Base-by-base conservation (phyloP, 2,113 vertebrate species). In the human region DNA sequence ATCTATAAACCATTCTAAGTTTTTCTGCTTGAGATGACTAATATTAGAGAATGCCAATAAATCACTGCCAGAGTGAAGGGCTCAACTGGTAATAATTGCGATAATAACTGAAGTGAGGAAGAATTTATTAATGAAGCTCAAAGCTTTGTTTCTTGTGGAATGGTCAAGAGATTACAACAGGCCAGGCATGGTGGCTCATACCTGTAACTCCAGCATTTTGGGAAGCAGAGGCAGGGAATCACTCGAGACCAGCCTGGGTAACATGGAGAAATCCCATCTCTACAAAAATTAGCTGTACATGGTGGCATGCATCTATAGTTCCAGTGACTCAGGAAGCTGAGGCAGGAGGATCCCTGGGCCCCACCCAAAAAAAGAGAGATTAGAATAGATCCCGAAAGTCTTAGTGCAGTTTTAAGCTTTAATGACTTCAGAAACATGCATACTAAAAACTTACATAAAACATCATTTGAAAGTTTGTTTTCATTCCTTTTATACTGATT, bases 1-100 rank as follows among this genome's bases (percentile, higher is more conserved):
- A 52, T 1, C 3, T 32, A 78, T 61, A 87, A 94, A 43, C 43
- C 6, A 89, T 40, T 84, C n/a, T 82, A 32, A 72, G 13, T 22
- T 72, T 96, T 96, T 79, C 73, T 95, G 13, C 52, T 78, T 73
- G n/a, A 81, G 66, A 94, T 83, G 43, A 55, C 5, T 75, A 66
- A 25, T 35, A 43, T 50, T 89, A 75, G n/a, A 95, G 12, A 92
- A 92, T 70, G 64, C 22, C 61, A 35, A 52, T 70, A 87, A 93
- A 84, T 48, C n/a, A 43, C 1, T 32, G 55, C 8, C 20, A 90
- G 59, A 79, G 59, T 9, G 64, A 96, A 85, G 87, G 9, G 5
- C 23, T 73, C 25, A 16, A 35, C 4, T 89, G 64, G 11, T 38
- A 73, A 66, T 10, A 59, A 52, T 20, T 81, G n/a, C 59, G 22